A percentile compares a stretch with the other conserved stretches of the same genome.
Conservation (phyloP, 2,888 invertebrate genomes). For the Acronicta alni region DNA sequence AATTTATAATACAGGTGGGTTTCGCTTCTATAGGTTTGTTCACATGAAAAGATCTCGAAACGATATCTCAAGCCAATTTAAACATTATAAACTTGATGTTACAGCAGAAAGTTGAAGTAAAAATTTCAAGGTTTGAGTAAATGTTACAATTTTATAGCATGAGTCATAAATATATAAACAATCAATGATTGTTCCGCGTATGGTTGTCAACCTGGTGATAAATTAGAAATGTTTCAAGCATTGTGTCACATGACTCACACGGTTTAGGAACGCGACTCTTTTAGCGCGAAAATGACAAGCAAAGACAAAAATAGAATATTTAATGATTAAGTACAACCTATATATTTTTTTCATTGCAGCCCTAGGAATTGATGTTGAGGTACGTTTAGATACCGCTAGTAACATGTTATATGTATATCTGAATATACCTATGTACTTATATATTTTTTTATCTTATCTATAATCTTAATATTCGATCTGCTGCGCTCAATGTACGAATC, state of each 20-base stretch:
- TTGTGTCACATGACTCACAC: conserved; percentile 8
- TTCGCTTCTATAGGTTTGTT: conserved; percentile 26
- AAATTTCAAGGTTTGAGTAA: conserved; percentile 25
- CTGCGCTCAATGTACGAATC: too few relatives aligned
- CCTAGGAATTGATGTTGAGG: too few relatives aligned
- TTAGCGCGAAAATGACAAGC: conserved; percentile 29
- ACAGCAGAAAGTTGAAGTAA: conserved; percentile 26
- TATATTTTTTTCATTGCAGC: too few relatives aligned
- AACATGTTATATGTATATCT: too few relatives aligned
- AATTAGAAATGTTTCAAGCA: conserved; percentile 11
- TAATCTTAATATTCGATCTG: too few relatives aligned
- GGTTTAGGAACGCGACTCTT: neutral
- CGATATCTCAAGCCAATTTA: conserved; percentile 13
- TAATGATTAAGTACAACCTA: too few relatives aligned
- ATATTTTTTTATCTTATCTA: too few relatives aligned
- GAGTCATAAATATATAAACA: conserved; percentile 28
- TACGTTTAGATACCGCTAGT: too few relatives aligned
- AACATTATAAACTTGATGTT: conserved; percentile 2
- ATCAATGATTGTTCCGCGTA: conserved; percentile 19
- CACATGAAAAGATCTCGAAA: conserved; percentile 7
- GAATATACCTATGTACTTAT: too few relatives aligned
- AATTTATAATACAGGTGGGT: conserved; percentile 38
- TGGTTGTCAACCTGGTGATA: conserved; percentile 6
- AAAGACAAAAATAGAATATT: conserved; percentile 9
- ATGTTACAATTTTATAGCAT: conserved; percentile 22